Base-by-base conservation (phyloP, 2,113 vertebrate species). In the Malurus elegans region DNA sequence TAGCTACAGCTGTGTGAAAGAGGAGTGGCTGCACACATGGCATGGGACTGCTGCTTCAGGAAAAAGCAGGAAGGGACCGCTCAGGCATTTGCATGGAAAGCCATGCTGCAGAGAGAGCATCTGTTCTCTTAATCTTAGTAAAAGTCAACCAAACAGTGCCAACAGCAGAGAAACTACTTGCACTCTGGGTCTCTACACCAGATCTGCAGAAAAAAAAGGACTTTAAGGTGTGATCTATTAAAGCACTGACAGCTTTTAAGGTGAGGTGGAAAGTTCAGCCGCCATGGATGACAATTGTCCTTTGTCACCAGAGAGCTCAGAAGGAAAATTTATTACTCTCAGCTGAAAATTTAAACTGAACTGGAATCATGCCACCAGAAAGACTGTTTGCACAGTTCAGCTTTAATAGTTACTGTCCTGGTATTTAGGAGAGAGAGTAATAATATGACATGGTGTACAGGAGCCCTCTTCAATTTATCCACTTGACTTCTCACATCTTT, bases 401-500 rank as follows among this genome's bases (percentile, higher is more conserved):
- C 87, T 90, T 95, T 87, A 65, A 50, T 38, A 87, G 61, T 45
- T 64, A 36, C 73, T 47, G 65, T 19, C 76, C 75, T 87, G 91
- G 48, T 92, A 74, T 58, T 81, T 81, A 57, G 18, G 34, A 40
- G 48, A 89, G 72, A 78, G 47, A 51, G 44, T 64, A 91, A 71
- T 93, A 78, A 71, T 67, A 48, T 18, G 26, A 47, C 31, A 18
- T 15, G 47, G 32, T 31, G 8, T 65, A 69, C 38, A 79, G 84
- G 29, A 95, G 38, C 32, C 34, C 38, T 66, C 71, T 86, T 47
- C 87, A 95, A 65, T 95, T 91, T 87, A 86, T 86, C 81, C 74
- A 70, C 79, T 92, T 92, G 64, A 80, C 47, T 95, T 95, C 74
- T 88, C 64, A 70, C 47, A 93, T 85, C 45, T 92, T 72, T 73